phyloP scores from a whole-genome alignment of 2,888 invertebrate species.

The Uloborus plumipes region DNA sequence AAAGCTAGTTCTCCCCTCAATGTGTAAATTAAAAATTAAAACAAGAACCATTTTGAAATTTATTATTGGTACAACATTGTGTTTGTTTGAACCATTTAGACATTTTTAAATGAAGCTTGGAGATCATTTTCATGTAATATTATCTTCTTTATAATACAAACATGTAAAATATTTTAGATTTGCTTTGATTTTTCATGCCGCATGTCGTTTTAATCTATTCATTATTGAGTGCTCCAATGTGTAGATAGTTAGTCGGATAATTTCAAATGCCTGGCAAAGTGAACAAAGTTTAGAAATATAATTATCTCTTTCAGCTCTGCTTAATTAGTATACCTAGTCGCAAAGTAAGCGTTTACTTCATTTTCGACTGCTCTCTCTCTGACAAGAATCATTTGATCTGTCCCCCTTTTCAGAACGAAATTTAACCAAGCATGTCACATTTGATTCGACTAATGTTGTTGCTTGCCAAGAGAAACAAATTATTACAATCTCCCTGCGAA shows the following conservation, averaged over 20 bases:
- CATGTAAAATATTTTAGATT: not conserved
- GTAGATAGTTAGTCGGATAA: not conserved
- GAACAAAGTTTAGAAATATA: conserved; percentile 9
- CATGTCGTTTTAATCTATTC: not conserved
- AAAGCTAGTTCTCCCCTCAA: too few species aligned
- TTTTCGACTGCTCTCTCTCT: conserved; percentile 10
- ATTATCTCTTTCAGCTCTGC: conserved; percentile 30
- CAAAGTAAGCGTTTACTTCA: conserved; percentile 29
- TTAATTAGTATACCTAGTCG: not conserved
- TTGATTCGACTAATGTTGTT: conserved; percentile 59
- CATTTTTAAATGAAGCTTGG: too few species aligned
- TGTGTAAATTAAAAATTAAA: too few species aligned
- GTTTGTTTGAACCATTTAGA: too few species aligned
- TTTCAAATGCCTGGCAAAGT: not conserved
- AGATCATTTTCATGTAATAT: too few species aligned
- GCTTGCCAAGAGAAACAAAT: conserved; percentile 47
- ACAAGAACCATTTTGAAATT: too few species aligned
- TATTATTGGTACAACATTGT: too few species aligned
- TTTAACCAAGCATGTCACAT: conserved; percentile 56
- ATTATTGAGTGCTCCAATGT: not conserved
- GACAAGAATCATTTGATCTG: conserved; percentile 21
- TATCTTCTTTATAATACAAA: too few species aligned
- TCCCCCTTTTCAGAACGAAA: conserved; percentile 33
- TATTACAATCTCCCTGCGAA: conserved; percentile 42
- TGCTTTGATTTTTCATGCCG: not conserved